Conservation (phyloP, 2,888 invertebrate genomes). For the Parascotia fuliginaria region DNA sequence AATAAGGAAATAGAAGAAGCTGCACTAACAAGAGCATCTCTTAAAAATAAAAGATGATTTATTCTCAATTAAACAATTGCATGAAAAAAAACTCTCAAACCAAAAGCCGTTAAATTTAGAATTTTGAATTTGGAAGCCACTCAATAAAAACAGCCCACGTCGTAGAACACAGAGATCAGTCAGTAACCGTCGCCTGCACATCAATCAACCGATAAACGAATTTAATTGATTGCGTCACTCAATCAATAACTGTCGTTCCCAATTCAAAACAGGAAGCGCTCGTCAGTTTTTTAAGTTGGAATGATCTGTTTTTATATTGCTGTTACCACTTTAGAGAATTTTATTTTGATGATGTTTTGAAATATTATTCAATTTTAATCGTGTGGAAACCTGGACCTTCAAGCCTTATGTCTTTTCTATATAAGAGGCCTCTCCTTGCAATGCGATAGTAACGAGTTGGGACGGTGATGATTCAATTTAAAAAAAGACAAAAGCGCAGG, state of each 20-base stretch:
- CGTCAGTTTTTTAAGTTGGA: conserved; percentile 31
- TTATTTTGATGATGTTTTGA: background rate
- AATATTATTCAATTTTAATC: background rate
- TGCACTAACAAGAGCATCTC: too few species aligned
- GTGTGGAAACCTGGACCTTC: too few species aligned
- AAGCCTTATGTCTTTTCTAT: too few species aligned
- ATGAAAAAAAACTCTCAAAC: background rate
- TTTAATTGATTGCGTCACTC: conserved; percentile 62
- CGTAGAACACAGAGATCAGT: conserved; percentile 30
- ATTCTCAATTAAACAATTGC: background rate
- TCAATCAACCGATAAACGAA: conserved; percentile 58
- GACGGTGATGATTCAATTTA: too few species aligned
- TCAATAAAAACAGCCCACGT: conserved; percentile 7
- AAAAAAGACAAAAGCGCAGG: too few species aligned
- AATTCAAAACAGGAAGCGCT: conserved; percentile 56
- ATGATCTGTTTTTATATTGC: conserved; percentile 19
- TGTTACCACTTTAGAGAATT: conserved; percentile 15
- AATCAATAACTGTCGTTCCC: conserved; percentile 53
- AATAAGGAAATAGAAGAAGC: too few species aligned
- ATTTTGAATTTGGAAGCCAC: background rate
- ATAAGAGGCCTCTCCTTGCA: too few species aligned
- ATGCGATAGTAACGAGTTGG: too few species aligned
- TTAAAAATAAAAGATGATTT: too few species aligned
- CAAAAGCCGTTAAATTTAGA: background rate
- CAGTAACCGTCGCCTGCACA: conserved; percentile 38